Evolutionary conservation across 2,113 vertebrate genomes (phyloP).

Genomic region (Oncorhynchus gorbuscha): DNA sequence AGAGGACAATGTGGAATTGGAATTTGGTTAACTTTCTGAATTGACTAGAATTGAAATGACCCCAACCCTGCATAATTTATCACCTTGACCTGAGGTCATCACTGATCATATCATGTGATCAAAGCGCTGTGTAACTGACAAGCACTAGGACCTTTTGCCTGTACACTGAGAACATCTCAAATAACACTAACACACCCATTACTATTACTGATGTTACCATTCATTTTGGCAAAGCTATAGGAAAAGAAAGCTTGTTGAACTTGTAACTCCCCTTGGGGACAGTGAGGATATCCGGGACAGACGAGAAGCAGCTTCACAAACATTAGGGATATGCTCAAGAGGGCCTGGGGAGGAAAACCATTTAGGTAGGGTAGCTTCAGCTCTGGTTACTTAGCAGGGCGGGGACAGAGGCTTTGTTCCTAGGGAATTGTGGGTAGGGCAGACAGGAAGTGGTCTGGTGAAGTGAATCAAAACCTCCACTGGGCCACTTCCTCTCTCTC

Average conservation of each 20-base stretch:
- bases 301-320: slow-evolving; percentile 71
- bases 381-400: slow-evolving; percentile 37
- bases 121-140: too few relatives aligned
- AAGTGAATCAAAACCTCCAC: slow-evolving; percentile 53
- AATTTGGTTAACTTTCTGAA: too few relatives aligned
- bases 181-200: slow-evolving; percentile 47
- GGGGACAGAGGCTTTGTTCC: slow-evolving; percentile 46
- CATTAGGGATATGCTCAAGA: slow-evolving; percentile 46
- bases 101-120: not conserved
- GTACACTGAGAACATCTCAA: slow-evolving; percentile 32
- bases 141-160: too few relatives aligned
- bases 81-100: not conserved
- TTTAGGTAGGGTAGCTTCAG: slow-evolving; percentile 52
- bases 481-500: slow-evolving; percentile 36
- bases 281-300: slow-evolving; percentile 59
- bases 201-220: slow-evolving; percentile 45
- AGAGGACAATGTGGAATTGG: too few relatives aligned
- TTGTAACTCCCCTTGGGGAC: slow-evolving; percentile 49
- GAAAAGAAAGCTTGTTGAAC: slow-evolving; percentile 28
- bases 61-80: not conserved
- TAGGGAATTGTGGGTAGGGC: slow-evolving; percentile 47
- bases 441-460: slow-evolving; percentile 57
- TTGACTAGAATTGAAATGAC: too few relatives aligned
- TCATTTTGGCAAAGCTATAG: slow-evolving; percentile 2
- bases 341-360: slow-evolving; percentile 31